phyloP scores from a whole-genome alignment of 2,797 vertebrate genomes.

The Delichon dasypus region DNA sequence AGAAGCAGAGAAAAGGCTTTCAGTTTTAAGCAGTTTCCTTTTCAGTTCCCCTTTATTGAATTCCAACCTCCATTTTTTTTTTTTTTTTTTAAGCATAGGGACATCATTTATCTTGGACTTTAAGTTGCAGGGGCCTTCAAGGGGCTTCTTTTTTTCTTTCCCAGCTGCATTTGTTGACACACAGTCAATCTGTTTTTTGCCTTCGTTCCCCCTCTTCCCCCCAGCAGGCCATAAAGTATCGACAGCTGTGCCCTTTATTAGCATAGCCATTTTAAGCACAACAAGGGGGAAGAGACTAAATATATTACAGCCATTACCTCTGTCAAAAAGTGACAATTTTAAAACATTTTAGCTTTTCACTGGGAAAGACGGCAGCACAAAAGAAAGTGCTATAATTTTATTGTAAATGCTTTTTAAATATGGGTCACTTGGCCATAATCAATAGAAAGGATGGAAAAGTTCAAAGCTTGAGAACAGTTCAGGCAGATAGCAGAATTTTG shows the following conservation, averaged over 20 bases:
- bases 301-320: conserved; percentile 90
- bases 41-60: conserved; percentile 87
- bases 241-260: conserved; percentile 96
- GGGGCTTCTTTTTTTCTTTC: conserved; percentile 84
- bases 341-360: conserved; percentile 87
- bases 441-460: conserved; percentile 51
- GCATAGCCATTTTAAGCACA: conserved; percentile 81
- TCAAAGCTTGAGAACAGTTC: conserved; percentile 59
- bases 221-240: conserved; percentile 90
- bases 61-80: conserved; percentile 84
- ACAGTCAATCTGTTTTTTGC: conserved; percentile 87
- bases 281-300: conserved; percentile 77
- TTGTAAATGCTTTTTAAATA: conserved; percentile 92
- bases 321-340: conserved; percentile 89
- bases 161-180: conserved; percentile 98
- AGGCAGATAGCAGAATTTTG: conserved; percentile 31
- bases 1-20: conserved; percentile 81
- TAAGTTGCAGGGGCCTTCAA: conserved; percentile 79
- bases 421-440: conserved; percentile 74
- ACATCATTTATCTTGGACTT: conserved; percentile 79
- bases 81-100: conserved; percentile 75
- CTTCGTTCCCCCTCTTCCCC: conserved; percentile 74
- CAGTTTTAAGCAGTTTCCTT: conserved; percentile 75
- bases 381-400: conserved; percentile 81
- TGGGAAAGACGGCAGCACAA: conserved; percentile 73